Base-by-base conservation (phyloP, 2,797 vertebrate species). In the Nannoperca australis region DNA sequence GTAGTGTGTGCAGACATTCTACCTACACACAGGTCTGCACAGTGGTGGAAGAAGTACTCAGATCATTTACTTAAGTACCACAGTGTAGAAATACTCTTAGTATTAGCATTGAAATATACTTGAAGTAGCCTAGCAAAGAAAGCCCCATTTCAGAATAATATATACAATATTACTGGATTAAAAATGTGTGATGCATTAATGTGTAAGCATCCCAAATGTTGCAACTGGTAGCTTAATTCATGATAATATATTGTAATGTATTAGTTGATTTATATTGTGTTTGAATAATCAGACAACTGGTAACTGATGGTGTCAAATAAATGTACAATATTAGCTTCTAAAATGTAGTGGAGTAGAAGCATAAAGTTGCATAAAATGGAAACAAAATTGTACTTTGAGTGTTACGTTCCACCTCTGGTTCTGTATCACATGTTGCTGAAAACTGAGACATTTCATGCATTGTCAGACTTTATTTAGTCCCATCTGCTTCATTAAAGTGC, bases 1-100 rank as follows among this genome's bases (percentile, higher is more conserved):
- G 98, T 99, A 96, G 78, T 38, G 63, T 15, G 0, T 61, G 9
- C 45, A 44, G 38, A 74, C 15, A 73, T 56, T 64, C 53, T 71
- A 69, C 47, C 62, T 8, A 65, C 69, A 64, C 40, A 51, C 7
- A 30, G 11, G 51, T 47, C 45, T n/a, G 18, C 20, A 14, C 40
- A 15, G 13, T 47, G 15, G 45, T 47, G 17, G 17, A 18, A 47
- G 18, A 17, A 44, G 42, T 44, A 14, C 42, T 14, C 42, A 44
- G 42, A 44, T 44, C 1, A 1, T 6, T 44, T 44, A 44, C 42
- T 44, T 15, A 14, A 15, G 42, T 15, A 45, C 1, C 17, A 45
- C 15, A 45, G 15, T 17, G 44, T 45, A 17, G 8, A 45, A 17
- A 45, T 45, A 18, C 17, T 45, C 44, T 6, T 6, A 15, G 1